Conservation (phyloP, 2,797 vertebrate species). For the Anguilla marmorata region DNA sequence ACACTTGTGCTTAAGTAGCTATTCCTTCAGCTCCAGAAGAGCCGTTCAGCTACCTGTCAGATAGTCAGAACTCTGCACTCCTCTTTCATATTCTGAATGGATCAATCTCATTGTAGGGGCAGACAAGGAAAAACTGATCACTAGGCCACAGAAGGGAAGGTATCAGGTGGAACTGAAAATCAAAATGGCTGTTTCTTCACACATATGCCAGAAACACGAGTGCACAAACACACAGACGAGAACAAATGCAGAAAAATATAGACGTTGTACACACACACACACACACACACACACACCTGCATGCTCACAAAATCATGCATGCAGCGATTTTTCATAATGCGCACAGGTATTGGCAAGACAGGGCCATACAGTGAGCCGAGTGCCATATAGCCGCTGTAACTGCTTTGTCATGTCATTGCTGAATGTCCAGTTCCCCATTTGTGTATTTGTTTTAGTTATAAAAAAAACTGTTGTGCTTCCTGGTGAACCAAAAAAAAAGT, state of each 20-base stretch:
- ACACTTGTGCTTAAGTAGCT: constrained; percentile 11
- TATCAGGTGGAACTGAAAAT: neutral
- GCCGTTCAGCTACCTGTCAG: constrained; percentile 7
- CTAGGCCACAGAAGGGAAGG: neutral
- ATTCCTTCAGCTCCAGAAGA: neutral
- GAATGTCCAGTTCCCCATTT: constrained; percentile 13
- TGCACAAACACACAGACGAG: neutral
- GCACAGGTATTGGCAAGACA: neutral
- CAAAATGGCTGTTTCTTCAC: neutral
- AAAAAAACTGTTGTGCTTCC: constrained; percentile 32
- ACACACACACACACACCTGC: constrained; percentile 9
- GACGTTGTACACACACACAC: neutral
- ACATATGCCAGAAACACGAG: neutral
- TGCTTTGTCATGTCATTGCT: neutral
- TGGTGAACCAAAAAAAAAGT: constrained; percentile 24
- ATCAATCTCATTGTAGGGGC: neutral
- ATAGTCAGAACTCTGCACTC: neutral
- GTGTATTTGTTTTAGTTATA: constrained; percentile 21
- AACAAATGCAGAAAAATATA: neutral
- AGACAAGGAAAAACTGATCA: neutral
- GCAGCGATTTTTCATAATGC: neutral
- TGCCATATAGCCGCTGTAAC: neutral
- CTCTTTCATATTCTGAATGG: neutral
- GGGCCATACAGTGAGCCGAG: neutral
- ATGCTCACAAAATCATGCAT: neutral